Conservation (phyloP, 2,888 invertebrate genomes). For the Sesamia inferens region DNA sequence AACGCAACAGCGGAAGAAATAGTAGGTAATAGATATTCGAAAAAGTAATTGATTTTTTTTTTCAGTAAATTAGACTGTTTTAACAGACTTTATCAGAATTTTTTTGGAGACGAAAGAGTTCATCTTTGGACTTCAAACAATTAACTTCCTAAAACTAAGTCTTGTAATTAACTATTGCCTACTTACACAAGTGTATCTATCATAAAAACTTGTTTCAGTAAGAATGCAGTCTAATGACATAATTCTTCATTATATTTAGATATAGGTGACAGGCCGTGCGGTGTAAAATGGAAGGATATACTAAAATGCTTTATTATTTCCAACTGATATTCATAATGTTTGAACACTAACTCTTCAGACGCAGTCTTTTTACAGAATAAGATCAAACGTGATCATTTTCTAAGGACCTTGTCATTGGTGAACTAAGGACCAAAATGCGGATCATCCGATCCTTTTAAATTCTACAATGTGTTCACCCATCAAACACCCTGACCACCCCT, state of each 20-base stretch:
- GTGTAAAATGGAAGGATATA: no score
- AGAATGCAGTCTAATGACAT: not conserved
- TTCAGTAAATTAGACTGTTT: not conserved
- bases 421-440: not conserved
- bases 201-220: not conserved
- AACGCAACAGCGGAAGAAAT: not conserved
- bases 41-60: not conserved
- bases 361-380: no score
- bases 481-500: slow-evolving; percentile 50
- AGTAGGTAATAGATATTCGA: not conserved
- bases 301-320: not conserved
- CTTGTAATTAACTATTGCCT: not conserved
- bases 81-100: not conserved
- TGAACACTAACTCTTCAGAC: not conserved
- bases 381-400: not conserved
- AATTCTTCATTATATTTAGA: no score
- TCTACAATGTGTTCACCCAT: slow-evolving; percentile 19
- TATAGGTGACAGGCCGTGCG: no score
- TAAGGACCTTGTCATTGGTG: not conserved
- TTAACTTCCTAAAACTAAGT: not conserved
- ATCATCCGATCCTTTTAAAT: not conserved
- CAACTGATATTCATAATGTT: not conserved
- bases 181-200: not conserved
- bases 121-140: not conserved
- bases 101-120: not conserved